Evolutionary conservation across 2,113 vertebrate species (phyloP), one percentile per base, ranked within the genome.

Genomic region (Nothobranchius furzeri): DNA sequence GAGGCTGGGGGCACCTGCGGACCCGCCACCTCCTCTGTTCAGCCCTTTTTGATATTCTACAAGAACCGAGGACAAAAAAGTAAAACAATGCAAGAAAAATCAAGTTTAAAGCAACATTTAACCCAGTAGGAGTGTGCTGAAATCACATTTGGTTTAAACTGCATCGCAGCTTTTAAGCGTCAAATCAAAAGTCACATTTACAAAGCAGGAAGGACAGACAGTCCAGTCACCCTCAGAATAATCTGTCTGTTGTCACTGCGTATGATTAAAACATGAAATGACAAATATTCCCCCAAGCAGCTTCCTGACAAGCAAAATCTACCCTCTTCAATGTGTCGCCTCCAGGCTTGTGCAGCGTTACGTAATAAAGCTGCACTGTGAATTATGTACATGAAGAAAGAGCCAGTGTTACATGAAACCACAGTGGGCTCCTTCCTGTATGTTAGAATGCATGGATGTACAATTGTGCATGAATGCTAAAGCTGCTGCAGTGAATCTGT

Each of bases 291-390:
- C 77, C 43, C 42, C 51, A 53, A 79, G 86, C 82, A 15, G 59
- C 61, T 47, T 83, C 57, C 70, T 82, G 52, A 81, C 84, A 79
- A 85, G 83, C 84, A 82, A 74, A 72, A 78, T 64, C 71, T 57
- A 81, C 53, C 79, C 77, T 68, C 60, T 70, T 78, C 78, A 82
- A 87, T 49, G 52, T 15, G 13, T 47, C 6, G 63, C 85, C 79
- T 78, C 51, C 48, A 64, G 85, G 76, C 79, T 54, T 55, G 58
- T 79, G 75, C 63, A 36, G 50, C 30, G 4, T 91, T 89, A 82
- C 52, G 25, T 89, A 89, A 88, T 65, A 15, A 74, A 47, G 74
- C 75, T 48, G 48, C 55, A 15, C 64, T 58, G 67, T 70, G 64
- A 81, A 77, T 76, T 20, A 20, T 20, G 20, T 67, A 68, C 59